Evolutionary conservation across 2,888 invertebrate genomes (phyloP).

Genomic region (Macrostomum cliftonense): DNA sequence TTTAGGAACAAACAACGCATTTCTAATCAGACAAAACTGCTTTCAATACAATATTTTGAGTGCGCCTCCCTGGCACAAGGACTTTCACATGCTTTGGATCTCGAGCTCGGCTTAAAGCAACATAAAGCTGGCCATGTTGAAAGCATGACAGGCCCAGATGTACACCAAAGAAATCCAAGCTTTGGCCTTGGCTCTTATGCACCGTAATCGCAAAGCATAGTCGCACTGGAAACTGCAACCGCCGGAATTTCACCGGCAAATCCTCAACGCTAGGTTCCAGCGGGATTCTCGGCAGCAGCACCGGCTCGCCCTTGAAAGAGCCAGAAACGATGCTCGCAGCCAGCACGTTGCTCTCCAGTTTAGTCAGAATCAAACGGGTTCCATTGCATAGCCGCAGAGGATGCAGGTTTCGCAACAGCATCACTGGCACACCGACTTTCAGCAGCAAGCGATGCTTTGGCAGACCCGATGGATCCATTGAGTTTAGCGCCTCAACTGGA

Average conservation of each 20-base stretch:
- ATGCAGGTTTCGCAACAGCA: constrained; percentile 13
- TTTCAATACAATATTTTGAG: too few species aligned
- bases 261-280: too few species aligned
- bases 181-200: too few species aligned
- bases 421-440: constrained; percentile 10
- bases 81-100: too few species aligned
- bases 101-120: too few species aligned
- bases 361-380: constrained; percentile 10
- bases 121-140: constrained; percentile 12
- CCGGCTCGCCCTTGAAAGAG: constrained; percentile 4
- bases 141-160: constrained; percentile 8
- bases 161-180: constrained; percentile 9
- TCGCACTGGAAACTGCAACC: constrained; percentile 10
- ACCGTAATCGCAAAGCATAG: constrained; percentile 10
- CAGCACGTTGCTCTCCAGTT: constrained; percentile 1
- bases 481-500: constrained; percentile 13
- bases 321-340: constrained; percentile 10
- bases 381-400: constrained; percentile 12
- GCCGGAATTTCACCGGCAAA: constrained; percentile 1
- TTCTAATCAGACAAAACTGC: too few species aligned
- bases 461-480: constrained; percentile 12
- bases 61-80: too few species aligned
- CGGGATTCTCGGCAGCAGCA: constrained; percentile 11
- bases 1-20: too few species aligned
- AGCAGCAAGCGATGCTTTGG: constrained; percentile 11